Percentiles rank a stretch among this genome's conserved stretches.
phyloP scores from a whole-genome alignment of 92 coral and sea anemone species.

The Palythoa caribaeorum region DNA sequence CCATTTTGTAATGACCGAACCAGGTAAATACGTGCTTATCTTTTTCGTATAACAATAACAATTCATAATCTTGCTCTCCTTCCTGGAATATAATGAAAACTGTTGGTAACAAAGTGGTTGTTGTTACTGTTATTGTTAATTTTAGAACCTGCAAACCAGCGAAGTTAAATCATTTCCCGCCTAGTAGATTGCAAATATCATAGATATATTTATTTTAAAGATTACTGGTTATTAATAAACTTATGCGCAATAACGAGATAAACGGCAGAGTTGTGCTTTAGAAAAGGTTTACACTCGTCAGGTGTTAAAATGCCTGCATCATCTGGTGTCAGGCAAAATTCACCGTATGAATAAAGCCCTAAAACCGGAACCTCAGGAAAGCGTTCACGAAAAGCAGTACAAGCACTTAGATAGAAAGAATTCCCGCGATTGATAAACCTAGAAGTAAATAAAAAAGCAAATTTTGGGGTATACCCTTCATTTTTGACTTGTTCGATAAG shows the following conservation, averaged over 20 bases:
- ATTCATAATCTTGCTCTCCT: no score
- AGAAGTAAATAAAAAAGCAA: constrained; percentile 87
- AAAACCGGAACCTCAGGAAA: constrained; percentile 73
- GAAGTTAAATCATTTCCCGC: background rate
- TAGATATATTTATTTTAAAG: background rate
- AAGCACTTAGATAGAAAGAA: constrained; percentile 90
- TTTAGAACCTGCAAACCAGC: no score
- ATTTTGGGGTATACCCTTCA: constrained; percentile 75
- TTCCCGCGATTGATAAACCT: constrained; percentile 95
- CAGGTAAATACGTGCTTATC: no score
- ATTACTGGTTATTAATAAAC: constrained; percentile 2
- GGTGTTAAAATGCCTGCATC: constrained; percentile 76
- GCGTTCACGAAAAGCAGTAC: constrained; percentile 83
- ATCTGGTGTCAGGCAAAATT: constrained; percentile 82
- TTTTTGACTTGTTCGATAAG: constrained; percentile 70
- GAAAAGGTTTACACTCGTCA: constrained; percentile 77
- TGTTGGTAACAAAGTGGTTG: no score
- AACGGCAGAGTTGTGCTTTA: constrained; percentile 92
- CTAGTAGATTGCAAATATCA: background rate
- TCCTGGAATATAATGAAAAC: no score
- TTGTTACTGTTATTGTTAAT: no score
- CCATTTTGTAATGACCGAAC: no score
- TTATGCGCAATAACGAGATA: constrained; percentile 85
- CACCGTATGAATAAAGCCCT: constrained; percentile 95
- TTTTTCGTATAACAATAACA: no score